Percentiles rank a stretch among this genome's conserved stretches.
Evolutionary conservation across 2,113 vertebrate genomes (phyloP).

Genomic region (Zosterops hypoxanthus): DNA sequence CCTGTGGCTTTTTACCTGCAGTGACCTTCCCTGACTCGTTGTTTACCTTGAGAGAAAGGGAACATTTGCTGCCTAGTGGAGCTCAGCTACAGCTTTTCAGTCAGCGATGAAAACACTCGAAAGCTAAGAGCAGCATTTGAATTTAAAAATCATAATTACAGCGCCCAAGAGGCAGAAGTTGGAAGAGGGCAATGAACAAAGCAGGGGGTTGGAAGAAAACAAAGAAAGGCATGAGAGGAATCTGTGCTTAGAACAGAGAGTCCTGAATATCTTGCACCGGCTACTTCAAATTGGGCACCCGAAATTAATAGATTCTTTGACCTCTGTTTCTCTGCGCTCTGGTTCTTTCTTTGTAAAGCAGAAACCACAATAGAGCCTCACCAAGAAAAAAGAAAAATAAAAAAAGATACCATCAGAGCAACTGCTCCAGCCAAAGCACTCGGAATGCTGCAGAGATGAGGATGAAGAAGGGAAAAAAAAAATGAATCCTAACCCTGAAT

Average conservation of each 20-base stretch:
- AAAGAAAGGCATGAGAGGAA: conserved; percentile 16
- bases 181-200: conserved; percentile 18
- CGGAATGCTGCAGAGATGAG: not conserved
- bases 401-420: not conserved
- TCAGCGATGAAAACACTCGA: conserved; percentile 33
- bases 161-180: not conserved
- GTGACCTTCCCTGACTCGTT: conserved; percentile 22
- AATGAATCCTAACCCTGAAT: not conserved
- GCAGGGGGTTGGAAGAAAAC: conserved; percentile 1
- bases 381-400: not conserved
- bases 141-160: conserved; percentile 14
- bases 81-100: conserved; percentile 23
- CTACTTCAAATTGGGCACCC: not conserved
- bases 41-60: conserved; percentile 15
- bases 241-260: not conserved
- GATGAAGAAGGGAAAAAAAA: not conserved
- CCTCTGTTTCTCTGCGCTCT: not conserved
- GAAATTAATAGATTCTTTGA: not conserved
- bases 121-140: conserved; percentile 19
- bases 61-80: not conserved
- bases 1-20: conserved; percentile 23
- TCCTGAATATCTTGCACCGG: not conserved
- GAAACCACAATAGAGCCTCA: not conserved
- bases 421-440: not conserved
- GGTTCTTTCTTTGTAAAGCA: not conserved